phyloP scores from a whole-genome alignment of 2,888 invertebrate genomes.

The Mythimna vitellina region DNA sequence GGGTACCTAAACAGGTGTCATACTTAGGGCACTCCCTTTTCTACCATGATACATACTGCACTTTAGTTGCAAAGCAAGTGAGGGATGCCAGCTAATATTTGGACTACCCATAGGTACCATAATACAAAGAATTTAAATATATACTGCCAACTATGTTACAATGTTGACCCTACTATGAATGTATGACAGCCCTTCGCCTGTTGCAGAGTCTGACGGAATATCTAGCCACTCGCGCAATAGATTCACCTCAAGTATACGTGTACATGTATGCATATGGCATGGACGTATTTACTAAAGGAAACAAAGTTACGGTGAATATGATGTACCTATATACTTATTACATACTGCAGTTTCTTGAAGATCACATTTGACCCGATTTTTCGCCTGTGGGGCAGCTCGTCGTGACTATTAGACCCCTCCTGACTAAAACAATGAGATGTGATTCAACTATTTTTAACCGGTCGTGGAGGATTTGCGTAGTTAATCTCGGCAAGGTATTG shows the following conservation, averaged over 20 bases:
- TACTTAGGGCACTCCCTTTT: neutral
- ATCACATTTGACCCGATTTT: neutral
- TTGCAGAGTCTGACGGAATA: constrained; percentile 81
- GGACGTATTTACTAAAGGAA: constrained; percentile 66
- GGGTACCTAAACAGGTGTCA: neutral
- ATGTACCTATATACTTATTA: neutral
- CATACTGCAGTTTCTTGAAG: neutral
- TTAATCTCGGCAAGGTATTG: neutral
- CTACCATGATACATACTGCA: neutral
- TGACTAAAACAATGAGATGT: neutral
- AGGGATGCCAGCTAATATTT: neutral
- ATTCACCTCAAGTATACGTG: constrained; percentile 82
- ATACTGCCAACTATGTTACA: too few relatives aligned
- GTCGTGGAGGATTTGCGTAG: neutral
- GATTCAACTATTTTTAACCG: neutral
- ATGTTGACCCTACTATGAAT: neutral
- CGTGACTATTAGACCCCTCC: too few relatives aligned
- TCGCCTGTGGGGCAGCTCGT: neutral
- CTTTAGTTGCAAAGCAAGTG: neutral
- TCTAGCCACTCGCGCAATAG: constrained; percentile 80
- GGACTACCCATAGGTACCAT: neutral
- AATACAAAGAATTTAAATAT: too few relatives aligned
- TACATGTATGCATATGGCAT: constrained; percentile 82
- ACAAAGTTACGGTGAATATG: constrained; percentile 64
- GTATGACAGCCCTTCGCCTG: neutral